Evolutionary conservation across 2,113 vertebrate genomes (phyloP).

Genomic region (Stercorarius parasiticus): DNA sequence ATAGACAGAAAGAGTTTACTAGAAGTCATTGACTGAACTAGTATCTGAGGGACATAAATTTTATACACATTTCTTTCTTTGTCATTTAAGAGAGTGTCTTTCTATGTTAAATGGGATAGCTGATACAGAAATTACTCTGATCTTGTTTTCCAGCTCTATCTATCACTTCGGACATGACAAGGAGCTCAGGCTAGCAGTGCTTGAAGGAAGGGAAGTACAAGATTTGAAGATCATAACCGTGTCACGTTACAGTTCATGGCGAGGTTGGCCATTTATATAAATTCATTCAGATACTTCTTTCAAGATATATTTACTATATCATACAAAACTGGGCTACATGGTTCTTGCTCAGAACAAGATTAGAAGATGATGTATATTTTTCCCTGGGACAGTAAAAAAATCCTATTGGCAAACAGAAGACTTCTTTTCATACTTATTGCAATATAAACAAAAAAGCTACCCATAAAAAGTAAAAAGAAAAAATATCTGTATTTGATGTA

Average conservation of each 20-base stretch:
- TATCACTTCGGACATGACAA: neutral
- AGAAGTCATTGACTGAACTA: neutral
- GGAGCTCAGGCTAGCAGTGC: neutral
- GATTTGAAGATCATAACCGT: conserved; percentile 8
- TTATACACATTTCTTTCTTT: neutral
- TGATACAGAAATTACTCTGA: neutral
- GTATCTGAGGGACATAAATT: neutral
- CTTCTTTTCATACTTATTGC: neutral
- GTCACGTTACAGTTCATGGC: neutral
- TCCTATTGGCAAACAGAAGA: neutral
- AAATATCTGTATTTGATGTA: neutral
- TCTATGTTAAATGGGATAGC: neutral
- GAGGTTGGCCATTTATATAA: neutral
- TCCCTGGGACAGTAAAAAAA: neutral
- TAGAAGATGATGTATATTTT: neutral
- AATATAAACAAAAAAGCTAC: neutral
- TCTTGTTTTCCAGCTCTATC: neutral
- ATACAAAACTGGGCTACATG: neutral
- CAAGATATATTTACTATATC: neutral
- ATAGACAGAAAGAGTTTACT: neutral
- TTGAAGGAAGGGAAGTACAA: neutral
- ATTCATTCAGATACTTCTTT: neutral
- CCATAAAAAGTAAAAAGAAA: neutral
- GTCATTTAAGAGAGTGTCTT: neutral
- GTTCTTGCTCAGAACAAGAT: neutral